Evolutionary conservation across 2,113 vertebrate genomes (phyloP).

Genomic region (Stegostoma tigrinum): DNA sequence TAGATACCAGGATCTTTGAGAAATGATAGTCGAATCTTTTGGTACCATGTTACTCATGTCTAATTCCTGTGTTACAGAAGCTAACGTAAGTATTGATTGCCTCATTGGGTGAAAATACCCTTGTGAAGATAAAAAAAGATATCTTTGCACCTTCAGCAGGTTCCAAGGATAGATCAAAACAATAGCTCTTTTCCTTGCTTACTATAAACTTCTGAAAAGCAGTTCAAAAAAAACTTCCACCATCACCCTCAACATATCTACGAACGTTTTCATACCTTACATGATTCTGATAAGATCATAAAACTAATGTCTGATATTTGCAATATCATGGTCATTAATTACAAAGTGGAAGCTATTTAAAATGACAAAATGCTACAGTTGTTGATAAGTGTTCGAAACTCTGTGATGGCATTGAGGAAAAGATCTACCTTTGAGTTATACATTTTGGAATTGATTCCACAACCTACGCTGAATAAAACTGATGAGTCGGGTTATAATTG

Average conservation of each 20-base stretch:
- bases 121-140: too few relatives aligned
- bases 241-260: not conserved
- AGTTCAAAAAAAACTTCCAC: not conserved
- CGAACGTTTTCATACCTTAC: not conserved
- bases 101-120: too few relatives aligned
- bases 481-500: not conserved
- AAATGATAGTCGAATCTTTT: too few relatives aligned
- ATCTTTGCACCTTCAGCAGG: too few relatives aligned
- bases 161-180: too few relatives aligned
- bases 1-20: too few relatives aligned
- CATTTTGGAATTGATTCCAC: not conserved
- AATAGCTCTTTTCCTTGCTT: not conserved
- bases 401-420: not conserved
- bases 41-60: too few relatives aligned
- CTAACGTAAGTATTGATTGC: too few relatives aligned
- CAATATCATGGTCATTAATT: not conserved
- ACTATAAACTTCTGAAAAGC: not conserved
- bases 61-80: too few relatives aligned
- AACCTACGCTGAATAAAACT: not conserved
- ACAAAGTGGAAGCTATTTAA: not conserved
- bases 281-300: not conserved
- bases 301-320: not conserved
- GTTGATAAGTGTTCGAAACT: not conserved
- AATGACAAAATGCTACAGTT: not conserved
- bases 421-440: not conserved